Evolutionary conservation across 2,888 invertebrate genomes (phyloP), one percentile per base, ranked within the genome.

Genomic region (Ormyrus rosae): DNA sequence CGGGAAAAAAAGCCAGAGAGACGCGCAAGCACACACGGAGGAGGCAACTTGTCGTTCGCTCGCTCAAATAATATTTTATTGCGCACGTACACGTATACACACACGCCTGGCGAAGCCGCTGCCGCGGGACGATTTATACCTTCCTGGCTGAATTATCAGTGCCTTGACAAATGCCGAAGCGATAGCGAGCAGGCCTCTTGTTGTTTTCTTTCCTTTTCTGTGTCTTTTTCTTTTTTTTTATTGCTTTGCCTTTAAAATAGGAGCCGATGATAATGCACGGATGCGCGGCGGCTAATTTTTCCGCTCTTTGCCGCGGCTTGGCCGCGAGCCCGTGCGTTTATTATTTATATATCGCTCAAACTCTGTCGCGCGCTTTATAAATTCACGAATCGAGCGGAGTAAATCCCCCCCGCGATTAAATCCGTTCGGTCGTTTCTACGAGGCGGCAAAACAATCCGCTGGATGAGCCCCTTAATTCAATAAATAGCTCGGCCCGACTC

Each of bases 51-150:
- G 78, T 72, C 67, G 65, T 53, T 77, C 13, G 48, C 45, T 76
- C 55, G 69, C 68, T 73, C 77, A 74, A 78, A 81, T 78, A 81
- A 78, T 78, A 81, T 78, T 78, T 81, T 74, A 78, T 74, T 77
- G 68, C 71, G 50, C 60, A 19, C n/a, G 70, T 1, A 11, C 51
- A 13, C 61, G 10, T 45, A 68, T 45, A 45, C 56, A 34, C 0
- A 34, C 53, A 55, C 53, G 75, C 69, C 34, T 5, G 46, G 46
- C 50, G 6, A 48, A 45, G 73, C 34, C 34, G 34, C 34, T 34
- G 34, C 34, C 34, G 34, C 34, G 34, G 34, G 34, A 34, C 34
- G 34, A 81, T 81, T 81, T 81, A 81, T 81, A 77, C 64, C 73
- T 77, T 77, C 81, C 77, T 77, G 77, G 69, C 53, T 69, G 73